Evolutionary conservation across 2,797 vertebrate genomes (phyloP), one percentile per base, ranked within the genome.

Genomic region (Smutsia gigantea): DNA sequence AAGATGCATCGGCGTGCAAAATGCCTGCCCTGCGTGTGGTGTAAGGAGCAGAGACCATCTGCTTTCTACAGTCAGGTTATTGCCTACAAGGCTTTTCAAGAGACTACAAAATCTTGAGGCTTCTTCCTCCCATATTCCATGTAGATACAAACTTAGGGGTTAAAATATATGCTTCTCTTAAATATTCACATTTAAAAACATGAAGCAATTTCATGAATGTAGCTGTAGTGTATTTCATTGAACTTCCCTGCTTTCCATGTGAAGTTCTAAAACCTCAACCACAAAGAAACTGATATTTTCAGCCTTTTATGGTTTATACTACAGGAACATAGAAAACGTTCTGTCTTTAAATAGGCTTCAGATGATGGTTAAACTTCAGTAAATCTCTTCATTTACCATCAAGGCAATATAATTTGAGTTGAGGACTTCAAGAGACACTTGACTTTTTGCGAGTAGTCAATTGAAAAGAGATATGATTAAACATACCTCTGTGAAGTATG

Each of bases 391-490:
- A 64, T 81, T 92, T 78, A 34, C 12, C 64, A 75, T 37, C 15
- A 75, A 81, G 78, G 37, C 10, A 71, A 64, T 69, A n/a, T 72
- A 64, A 94, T 74, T 92, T 87, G 78, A 90, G 39, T 23, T 84
- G 53, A 96, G 57, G 11, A n/a, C 29, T 69, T 84, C 23, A 87
- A 94, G 61, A 75, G 68, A 34, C 39, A 74, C 75, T 96, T 97
- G 81, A 91, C 69, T 86, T 93, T 96, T 81, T 86, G 19, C 93
- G 23, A 34, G 4, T 53, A 91, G 61, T 90, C 51, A 71, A 49
- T 66, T 95, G 66, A 84, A 92, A 94, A 85, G 27, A 75, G 27
- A 83, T 25, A 53, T 75, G 53, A 78, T 81, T 93, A 95, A 46
- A 85, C 12, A 17, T 10, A 71, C 19, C 15, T 75, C 15, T 75